A percentile compares a stretch with the other conserved stretches of the same genome.
These are phyloP conservation scores for Schrankia costaestrigalis DNA, from an alignment of 2,888 invertebrate species.

Conservation along the genomic window DNA sequence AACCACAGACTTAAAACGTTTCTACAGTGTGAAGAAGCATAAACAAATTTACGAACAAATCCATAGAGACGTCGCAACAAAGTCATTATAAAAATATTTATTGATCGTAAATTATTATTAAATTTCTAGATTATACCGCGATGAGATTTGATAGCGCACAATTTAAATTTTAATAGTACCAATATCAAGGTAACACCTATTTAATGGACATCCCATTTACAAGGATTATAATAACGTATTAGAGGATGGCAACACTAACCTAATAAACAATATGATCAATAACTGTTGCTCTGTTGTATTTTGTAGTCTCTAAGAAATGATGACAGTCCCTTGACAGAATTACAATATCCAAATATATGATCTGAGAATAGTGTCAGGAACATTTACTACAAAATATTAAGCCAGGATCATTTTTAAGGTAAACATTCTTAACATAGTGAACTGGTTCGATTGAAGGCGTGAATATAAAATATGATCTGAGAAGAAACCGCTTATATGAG, in stretches of 20 bases:
- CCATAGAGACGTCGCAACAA: slow-evolving; percentile 42
- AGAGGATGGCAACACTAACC: slow-evolving; percentile 10
- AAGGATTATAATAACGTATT: slow-evolving; percentile 30
- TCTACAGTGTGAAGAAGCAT: slow-evolving; percentile 16
- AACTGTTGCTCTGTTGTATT: slow-evolving; percentile 9
- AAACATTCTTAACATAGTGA: no score
- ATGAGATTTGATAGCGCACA: slow-evolving; percentile 53
- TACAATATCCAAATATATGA: no score
- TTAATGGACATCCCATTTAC: slow-evolving; percentile 30
- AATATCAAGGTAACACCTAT: slow-evolving; percentile 47
- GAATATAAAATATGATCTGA: no score
- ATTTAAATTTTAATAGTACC: slow-evolving; percentile 63
- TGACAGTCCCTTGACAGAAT: slow-evolving; percentile 1
- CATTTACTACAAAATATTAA: no score
- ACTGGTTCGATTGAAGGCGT: no score
- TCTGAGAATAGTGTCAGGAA: no score
- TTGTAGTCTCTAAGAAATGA: slow-evolving; percentile 1
- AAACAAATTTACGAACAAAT: slow-evolving; percentile 24
- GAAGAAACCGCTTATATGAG: no score
- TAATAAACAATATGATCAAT: slow-evolving; percentile 24
- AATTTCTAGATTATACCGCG: slow-evolving; percentile 53
- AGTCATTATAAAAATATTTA: slow-evolving; percentile 51
- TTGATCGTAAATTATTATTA: slow-evolving; percentile 55
- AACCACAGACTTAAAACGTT: no score
- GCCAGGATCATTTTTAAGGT: no score